These are phyloP conservation scores for Marronus borbonicus DNA, from an alignment of 2,888 invertebrate genomes.

Conservation along the genomic window DNA sequence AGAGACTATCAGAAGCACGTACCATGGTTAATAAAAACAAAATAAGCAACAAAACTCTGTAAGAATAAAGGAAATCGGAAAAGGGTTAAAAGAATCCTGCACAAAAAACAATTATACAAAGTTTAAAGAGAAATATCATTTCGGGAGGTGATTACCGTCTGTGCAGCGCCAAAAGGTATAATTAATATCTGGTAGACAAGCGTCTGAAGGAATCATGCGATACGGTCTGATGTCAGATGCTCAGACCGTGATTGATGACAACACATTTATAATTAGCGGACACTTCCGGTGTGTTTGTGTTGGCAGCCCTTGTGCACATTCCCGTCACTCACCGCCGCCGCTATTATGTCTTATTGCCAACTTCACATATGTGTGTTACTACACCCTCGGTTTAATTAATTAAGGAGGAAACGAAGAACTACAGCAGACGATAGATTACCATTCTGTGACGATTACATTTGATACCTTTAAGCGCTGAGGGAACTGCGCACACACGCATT, in stretches of 20 bases:
- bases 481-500: too few relatives aligned
- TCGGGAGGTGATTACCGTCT: constrained; percentile 45
- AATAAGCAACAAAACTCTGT: neutral
- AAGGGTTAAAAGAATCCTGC: neutral
- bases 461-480: too few relatives aligned
- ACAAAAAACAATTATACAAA: constrained; percentile 41
- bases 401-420: constrained; percentile 35
- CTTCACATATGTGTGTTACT: constrained; percentile 61
- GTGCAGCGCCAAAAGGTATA: constrained; percentile 46
- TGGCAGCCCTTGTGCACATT: constrained; percentile 66
- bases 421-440: neutral
- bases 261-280: constrained; percentile 71
- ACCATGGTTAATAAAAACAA: neutral
- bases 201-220: constrained; percentile 54
- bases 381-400: constrained; percentile 58
- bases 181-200: constrained; percentile 51
- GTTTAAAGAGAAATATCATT: constrained; percentile 45
- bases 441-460: neutral
- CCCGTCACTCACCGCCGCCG: constrained; percentile 65
- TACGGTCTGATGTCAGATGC: constrained; percentile 56
- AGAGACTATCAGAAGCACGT: neutral
- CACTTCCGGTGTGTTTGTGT: constrained; percentile 70
- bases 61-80: constrained; percentile 17
- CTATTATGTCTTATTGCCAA: constrained; percentile 65
- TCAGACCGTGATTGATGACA: constrained; percentile 69